Conservation (phyloP, 2,888 invertebrate genomes). For the Oscheius sp. region DNA sequence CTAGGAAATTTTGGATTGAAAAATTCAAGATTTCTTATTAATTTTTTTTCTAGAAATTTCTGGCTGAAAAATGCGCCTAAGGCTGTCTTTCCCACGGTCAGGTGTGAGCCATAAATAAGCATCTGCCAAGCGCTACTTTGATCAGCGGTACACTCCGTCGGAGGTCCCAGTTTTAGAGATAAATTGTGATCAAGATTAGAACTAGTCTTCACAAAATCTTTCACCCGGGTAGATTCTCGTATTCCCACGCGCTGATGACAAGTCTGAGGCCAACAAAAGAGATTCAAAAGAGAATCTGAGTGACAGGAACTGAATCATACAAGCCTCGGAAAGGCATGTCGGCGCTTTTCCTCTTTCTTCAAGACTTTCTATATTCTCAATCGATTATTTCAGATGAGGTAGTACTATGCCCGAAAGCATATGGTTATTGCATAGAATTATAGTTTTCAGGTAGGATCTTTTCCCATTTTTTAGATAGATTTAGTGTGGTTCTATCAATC, state of each 20-base stretch:
- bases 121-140: conserved; percentile 16
- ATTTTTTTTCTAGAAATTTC: not conserved
- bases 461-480: not conserved
- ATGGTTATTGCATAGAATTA: conserved; percentile 17
- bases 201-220: not conserved
- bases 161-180: conserved; percentile 4
- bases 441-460: conserved; percentile 13
- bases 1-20: not conserved
- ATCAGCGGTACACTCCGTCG: conserved; percentile 17
- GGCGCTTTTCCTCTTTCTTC: not conserved
- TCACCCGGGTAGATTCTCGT: not conserved
- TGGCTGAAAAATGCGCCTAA: conserved; percentile 12
- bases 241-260: conserved; percentile 23
- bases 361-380: not conserved
- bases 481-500: not conserved
- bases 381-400: conserved; percentile 15
- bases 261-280: not conserved
- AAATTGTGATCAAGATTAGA: conserved; percentile 9
- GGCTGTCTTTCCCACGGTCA: conserved; percentile 27
- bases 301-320: conserved; percentile 18
- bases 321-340: not conserved
- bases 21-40: not conserved
- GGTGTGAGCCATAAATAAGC: conserved; percentile 30
- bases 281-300: not conserved
- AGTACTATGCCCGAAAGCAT: conserved; percentile 8